Evolutionary conservation across 1,140 invertebrate genomes (phyloP), one percentile per base, ranked within the genome.

Genomic region (Ceratina calcarata): DNA sequence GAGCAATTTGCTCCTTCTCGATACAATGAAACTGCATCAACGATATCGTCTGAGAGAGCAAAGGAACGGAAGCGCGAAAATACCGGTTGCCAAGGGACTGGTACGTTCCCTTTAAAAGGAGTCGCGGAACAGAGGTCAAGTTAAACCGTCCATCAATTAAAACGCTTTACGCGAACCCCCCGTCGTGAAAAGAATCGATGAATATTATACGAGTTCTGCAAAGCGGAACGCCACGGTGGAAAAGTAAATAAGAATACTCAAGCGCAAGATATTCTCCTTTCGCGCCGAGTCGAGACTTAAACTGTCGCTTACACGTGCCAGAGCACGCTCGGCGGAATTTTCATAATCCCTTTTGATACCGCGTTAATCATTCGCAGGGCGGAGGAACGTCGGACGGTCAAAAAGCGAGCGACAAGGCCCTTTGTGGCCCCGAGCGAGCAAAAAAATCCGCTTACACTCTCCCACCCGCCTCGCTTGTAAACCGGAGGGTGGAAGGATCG

Each of bases 271-370:
- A 10, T 70, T 16, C 67, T 58, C 27, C 13, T 32, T 57, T 70
- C 24, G 15, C 7, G 37, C 1, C 53, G 18, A 53, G 15, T 20
- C 0, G 51, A 16, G 1, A 18, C 16, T 45, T n/a, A 53, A 55
- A 77, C 10, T 62, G 20, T 32, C 37, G 37, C 16, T 32, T 45
- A 45, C 45, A 22, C 75, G 76, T 53, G 24, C 27, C 60, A 8
- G 0, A 3, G n/a, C 55, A 27, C 18, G 53, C 18, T 27, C 22
- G 24, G 16, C 27, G 68, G 53, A 64, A 78, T 78, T 78, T 78
- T 71, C 76, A 72, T 71, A 78, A 78, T 72, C 60, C 55, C 76
- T 78, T 78, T 78, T 78, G 69, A 78, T 78, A 65, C 60, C 32
- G 60, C 69, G 76, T 72, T 78, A 78, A 78, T 78, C 72, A 78